phyloP scores from a whole-genome alignment of 2,888 invertebrate species.

The Mythimna impura region DNA sequence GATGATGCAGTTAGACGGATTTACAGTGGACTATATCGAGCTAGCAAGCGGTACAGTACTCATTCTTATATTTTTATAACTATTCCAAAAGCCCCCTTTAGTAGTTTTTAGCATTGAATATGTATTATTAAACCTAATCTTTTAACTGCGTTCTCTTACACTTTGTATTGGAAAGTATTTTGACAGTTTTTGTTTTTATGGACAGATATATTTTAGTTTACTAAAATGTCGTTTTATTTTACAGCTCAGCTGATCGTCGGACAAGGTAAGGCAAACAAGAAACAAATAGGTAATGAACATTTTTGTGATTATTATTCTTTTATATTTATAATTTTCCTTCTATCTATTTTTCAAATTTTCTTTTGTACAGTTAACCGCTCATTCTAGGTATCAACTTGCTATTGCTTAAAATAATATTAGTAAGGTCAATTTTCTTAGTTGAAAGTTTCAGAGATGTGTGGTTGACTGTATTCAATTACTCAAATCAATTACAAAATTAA shows the following conservation, averaged over 20 bases:
- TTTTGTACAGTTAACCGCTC: background rate
- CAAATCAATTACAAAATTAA: background rate
- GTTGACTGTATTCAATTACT: conserved; percentile 5
- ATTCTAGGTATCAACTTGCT: background rate
- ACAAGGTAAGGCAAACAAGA: conserved; percentile 92
- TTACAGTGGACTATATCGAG: conserved; percentile 99
- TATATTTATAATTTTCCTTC: conserved; percentile 30
- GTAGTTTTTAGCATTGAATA: background rate
- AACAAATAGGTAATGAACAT: conserved; percentile 71
- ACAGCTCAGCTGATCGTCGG: conserved; percentile 97
- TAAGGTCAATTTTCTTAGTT: background rate
- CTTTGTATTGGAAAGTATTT: background rate
- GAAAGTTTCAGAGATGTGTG: background rate
- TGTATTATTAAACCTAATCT: background rate
- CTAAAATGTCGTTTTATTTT: conserved; percentile 73
- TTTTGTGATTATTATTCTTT: conserved; percentile 62
- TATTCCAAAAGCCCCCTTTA: background rate
- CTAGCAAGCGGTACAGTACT: conserved; percentile 95
- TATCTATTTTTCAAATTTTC: conserved; percentile 1
- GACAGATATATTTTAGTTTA: conserved; percentile 40
- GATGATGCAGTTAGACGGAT: conserved; percentile 99
- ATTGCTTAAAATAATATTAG: background rate
- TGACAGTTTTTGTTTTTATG: background rate
- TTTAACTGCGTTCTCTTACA: no score
- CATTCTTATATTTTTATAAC: conserved; percentile 38